Evolutionary conservation across 1,140 invertebrate species (phyloP).

Genomic region (Rhopalosiphum padi): DNA sequence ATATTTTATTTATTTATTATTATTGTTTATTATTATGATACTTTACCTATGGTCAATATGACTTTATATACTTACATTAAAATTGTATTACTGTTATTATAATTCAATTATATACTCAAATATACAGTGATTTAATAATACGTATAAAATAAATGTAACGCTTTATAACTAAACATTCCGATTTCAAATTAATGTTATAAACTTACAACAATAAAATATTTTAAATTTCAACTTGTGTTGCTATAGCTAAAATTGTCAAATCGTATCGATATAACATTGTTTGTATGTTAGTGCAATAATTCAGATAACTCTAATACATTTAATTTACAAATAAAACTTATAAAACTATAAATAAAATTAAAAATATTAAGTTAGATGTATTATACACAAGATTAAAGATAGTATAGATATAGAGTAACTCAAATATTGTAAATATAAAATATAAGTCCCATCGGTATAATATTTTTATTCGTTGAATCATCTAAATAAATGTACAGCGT

Average conservation of each 20-base stretch:
- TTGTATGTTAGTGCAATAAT: neutral
- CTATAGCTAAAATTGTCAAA: neutral
- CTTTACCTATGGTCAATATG: neutral
- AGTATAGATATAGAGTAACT: neutral
- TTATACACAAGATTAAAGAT: neutral
- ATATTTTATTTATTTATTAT: neutral
- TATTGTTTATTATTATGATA: neutral
- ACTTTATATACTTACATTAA: neutral
- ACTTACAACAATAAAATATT: constrained; percentile 14
- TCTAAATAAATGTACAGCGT: constrained; percentile 23
- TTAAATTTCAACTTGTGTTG: neutral
- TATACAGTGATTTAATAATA: neutral
- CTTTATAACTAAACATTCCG: neutral
- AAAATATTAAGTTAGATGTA: neutral
- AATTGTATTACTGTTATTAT: neutral
- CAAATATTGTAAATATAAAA: neutral
- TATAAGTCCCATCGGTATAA: neutral
- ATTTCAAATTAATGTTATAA: neutral
- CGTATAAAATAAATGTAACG: neutral
- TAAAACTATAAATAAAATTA: neutral
- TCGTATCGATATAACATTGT: neutral
- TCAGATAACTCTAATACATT: neutral
- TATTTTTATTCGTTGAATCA: constrained; percentile 26
- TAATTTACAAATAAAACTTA: neutral
- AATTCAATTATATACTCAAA: neutral